These are phyloP conservation scores for Crotalus tigris DNA, from an alignment of 2,113 vertebrate genomes.

Conservation along the genomic window DNA sequence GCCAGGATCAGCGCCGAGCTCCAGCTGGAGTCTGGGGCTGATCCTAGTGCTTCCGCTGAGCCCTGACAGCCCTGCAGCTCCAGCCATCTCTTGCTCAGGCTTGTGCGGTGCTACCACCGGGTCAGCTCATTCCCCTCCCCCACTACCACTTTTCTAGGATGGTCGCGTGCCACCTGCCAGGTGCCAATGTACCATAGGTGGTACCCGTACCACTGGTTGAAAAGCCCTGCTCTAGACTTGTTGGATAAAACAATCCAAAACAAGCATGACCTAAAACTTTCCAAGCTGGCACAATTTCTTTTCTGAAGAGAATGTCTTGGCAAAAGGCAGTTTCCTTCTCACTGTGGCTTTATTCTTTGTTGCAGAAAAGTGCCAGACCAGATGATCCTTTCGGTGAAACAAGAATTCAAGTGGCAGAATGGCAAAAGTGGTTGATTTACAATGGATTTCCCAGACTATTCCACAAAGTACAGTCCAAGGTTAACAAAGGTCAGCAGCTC, in stretches of 20 bases:
- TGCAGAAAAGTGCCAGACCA: constrained; percentile 45
- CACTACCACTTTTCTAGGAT: too few species aligned
- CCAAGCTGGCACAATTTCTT: constrained; percentile 15
- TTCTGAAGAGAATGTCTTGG: constrained; percentile 32
- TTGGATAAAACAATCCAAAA: background rate
- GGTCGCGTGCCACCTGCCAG: too few species aligned
- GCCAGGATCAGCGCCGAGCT: too few species aligned
- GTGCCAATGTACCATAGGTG: too few species aligned
- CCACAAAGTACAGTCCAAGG: constrained; percentile 35
- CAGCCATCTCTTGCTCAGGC: too few species aligned
- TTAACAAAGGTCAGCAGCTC: constrained; percentile 28
- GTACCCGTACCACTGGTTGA: too few species aligned
- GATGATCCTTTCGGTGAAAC: constrained; percentile 38
- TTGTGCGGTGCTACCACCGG: too few species aligned
- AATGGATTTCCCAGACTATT: constrained; percentile 38
- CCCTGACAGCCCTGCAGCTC: too few species aligned
- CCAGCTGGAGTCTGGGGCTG: too few species aligned
- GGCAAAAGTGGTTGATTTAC: constrained; percentile 38
- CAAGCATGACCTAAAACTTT: constrained; percentile 1
- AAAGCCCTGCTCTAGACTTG: background rate
- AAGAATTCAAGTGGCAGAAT: constrained; percentile 48
- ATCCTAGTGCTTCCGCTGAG: too few species aligned
- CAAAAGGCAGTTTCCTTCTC: constrained; percentile 43
- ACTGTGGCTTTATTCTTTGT: constrained; percentile 22
- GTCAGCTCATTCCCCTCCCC: too few species aligned